Evolutionary conservation across 2,113 vertebrate genomes (phyloP), one percentile per base, ranked within the genome.

Genomic region (Agapornis roseicollis): DNA sequence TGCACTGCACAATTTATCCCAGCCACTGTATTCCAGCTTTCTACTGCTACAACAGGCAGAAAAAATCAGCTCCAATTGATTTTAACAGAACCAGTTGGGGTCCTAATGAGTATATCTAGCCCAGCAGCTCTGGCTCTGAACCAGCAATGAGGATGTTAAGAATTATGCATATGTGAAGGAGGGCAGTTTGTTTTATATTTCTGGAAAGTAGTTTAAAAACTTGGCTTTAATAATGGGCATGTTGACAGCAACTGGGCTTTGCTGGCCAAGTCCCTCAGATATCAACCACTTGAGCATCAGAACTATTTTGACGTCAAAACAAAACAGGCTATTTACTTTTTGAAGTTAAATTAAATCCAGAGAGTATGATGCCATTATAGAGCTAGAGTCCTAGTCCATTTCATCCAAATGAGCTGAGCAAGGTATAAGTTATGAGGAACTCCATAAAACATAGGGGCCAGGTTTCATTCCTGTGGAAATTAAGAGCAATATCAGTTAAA

Each of bases 331-430:
- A 95, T 97, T 95, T 96, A 97, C 81, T 95, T 95, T 96, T 96
- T 96, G 96, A 96, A 95, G 94, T 95, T 95, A 97, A 96, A 97
- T 95, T 94, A 92, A 94, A 97, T 92, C 94, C 96, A 97, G 95
- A 97, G 58, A 82, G 50, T 56, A 65, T 33, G 78, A 80, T 94
- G 86, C 81, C 11, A 4, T 82, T 88, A 49, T n/a, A 70, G 46
- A 80, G 49, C 37, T 87, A n/a, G 52, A 94, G 49, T 95, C 69
- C 70, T 82, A 69, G 66, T 20, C 58, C 31, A 63, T 77, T 96
- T 96, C 10, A 3, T 88, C 73, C 70, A 94, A 95, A 97, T 84
- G 86, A 97, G 37, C 87, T 14, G 8, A 94, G 66, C 66, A 80
- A 94, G 74, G 78, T 91, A 76, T 77, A 96, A 89, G 84, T 89